Evolutionary conservation across 2,113 vertebrate species (phyloP), one percentile per base, ranked within the genome.

Genomic region (Oncorhynchus tshawytscha): DNA sequence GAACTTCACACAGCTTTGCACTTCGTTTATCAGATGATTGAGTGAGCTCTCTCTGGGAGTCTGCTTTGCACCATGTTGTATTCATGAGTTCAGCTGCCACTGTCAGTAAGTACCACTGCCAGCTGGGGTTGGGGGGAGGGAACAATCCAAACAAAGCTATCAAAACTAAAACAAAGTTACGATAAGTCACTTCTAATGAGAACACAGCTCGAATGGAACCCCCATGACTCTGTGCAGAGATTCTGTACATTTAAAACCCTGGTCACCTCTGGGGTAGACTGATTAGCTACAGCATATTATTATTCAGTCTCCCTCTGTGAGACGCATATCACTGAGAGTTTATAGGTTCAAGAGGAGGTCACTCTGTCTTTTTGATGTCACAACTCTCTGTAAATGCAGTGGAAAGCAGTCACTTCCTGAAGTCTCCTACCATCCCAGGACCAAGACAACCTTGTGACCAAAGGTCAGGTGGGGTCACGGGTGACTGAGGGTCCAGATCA

Each of bases 241-340:
- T 25, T 49, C n/a, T 24, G 20, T 49, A n/a, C 20, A 15, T 45
- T 25, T 22, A 1, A 65, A 39, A 54, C 8, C 57, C n/a, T 3
- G 20, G 8, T 48, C 72, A 65, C 72, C 59, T 65, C 22, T 39
- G 31, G 51, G 51, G 13, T 12, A 67, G 25, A 24, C 31, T 66
- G 25, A 70, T 78, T 70, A 18, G 73, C 62, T 71, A 51, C 48
- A 59, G 78, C 67, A 49, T 67, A 60, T 71, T 72, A 64, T 45
- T 65, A 11, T 74, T 75, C 72, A 8, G 25, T 60, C 25, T 65
- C 34, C 60, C 62, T 27, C 18, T 57, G 16, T 62, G 62, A 71
- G n/a, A 62, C n/a, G 54, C n/a, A 8, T 62, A 62, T 62, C 20
- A 13, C 68, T n/a, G 51, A 31, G 22, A 72, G 71, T 12, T 18